These are phyloP conservation scores for Scyliorhinus canicula DNA, from an alignment of 2,797 vertebrate species.

Conservation along the genomic window DNA sequence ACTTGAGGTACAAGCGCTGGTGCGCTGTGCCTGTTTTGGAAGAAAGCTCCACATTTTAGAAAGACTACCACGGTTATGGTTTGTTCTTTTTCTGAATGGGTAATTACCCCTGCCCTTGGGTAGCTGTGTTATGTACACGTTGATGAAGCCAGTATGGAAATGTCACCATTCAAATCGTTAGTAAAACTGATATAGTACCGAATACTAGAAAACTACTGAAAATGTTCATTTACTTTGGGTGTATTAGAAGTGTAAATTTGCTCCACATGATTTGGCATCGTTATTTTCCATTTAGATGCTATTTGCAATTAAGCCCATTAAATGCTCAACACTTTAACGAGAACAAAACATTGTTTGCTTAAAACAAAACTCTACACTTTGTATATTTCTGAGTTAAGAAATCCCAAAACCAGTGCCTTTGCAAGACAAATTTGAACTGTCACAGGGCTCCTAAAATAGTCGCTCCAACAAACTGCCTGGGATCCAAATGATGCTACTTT, in stretches of 20 bases:
- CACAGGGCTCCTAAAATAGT: not conserved
- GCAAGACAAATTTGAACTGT: not conserved
- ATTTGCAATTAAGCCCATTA: not conserved
- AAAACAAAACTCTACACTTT: not conserved
- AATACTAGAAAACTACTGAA: not conserved
- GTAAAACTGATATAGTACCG: not conserved
- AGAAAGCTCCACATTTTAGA: not conserved
- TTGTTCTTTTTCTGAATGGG: not conserved
- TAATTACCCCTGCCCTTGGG: not conserved
- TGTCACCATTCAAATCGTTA: not conserved
- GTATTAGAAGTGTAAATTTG: not conserved
- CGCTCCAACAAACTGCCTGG: not conserved
- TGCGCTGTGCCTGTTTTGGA: not conserved
- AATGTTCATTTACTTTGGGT: not conserved
- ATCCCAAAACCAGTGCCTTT: not conserved
- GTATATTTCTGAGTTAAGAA: not conserved
- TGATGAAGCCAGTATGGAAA: not conserved
- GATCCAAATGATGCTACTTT: not conserved
- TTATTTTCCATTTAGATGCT: not conserved
- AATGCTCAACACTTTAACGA: not conserved
- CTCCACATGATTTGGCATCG: not conserved
- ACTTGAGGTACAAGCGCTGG: not conserved
- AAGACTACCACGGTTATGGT: not conserved
- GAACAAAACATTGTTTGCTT: not conserved
- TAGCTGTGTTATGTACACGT: not conserved